phyloP scores from a whole-genome alignment of 2,888 invertebrate species.

The Elysia crispata region DNA sequence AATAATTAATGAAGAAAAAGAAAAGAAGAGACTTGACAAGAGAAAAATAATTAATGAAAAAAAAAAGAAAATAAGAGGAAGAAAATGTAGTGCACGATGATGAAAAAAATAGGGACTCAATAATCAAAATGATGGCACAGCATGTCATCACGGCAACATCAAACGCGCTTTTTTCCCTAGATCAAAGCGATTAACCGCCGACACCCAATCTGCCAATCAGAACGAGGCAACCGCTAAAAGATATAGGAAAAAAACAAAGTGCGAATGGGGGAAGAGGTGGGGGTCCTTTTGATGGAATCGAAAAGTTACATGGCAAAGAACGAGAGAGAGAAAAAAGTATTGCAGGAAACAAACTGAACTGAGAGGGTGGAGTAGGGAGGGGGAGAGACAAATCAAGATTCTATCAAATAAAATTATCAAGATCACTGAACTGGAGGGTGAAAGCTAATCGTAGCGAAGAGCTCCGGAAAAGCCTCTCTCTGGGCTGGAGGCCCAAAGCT shows the following conservation, averaged over 20 bases:
- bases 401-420: neutral
- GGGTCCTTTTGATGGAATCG: too few relatives aligned
- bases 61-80: too few relatives aligned
- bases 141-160: neutral
- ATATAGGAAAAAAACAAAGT: conserved; percentile 4
- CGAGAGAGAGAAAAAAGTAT: neutral
- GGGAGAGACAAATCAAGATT: neutral
- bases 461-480: too few relatives aligned
- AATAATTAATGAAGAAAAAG: too few relatives aligned
- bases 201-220: neutral
- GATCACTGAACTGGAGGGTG: neutral
- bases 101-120: neutral
- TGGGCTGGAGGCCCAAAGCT: too few relatives aligned
- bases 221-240: neutral
- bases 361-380: neutral
- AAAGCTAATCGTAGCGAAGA: neutral
- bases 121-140: neutral
- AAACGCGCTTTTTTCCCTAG: neutral
- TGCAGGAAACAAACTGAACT: neutral
- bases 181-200: neutral
- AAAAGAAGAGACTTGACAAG: too few relatives aligned
- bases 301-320: too few relatives aligned
- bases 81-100: too few relatives aligned
- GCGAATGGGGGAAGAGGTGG: neutral
- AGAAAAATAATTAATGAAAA: too few relatives aligned